Evolutionary conservation across 2,797 vertebrate species (phyloP), one percentile per base, ranked within the genome.

Genomic region (Silurus lanzhouensis): DNA sequence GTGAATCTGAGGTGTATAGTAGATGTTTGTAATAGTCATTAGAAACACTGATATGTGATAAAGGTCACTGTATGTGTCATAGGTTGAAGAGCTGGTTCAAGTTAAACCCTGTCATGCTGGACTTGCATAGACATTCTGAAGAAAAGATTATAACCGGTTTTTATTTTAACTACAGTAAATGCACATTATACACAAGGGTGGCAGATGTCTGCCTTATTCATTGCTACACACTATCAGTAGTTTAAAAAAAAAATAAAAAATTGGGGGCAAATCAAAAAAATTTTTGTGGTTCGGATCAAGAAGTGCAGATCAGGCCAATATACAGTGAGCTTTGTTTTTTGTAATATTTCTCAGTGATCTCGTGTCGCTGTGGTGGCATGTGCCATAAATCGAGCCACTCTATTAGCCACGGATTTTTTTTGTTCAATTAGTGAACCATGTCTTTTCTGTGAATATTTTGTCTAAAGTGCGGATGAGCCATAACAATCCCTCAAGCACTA

Each of bases 221-320:
- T 77, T 38, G 74, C 87, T 89, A 89, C 84, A 86, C 85, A 68
- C 85, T 87, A 83, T 91, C 87, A 88, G 89, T 85, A 88, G 84
- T 88, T 70, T 66, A 86, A 87, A 67, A 20, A 31, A 71, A 61
- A 84, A n/a, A 27, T 74, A 57, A 84, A 84, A 17, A 5, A 60
- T 46, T 61, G 46, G 44, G 25, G 20, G 20, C 66, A 57, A 14
- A 66, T 78, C 38, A n/a, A n/a, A n/a, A n/a, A n/a, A n/a, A n/a
- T n/a, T 85, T 31, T 82, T 58, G 20, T 83, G 86, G 84, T 81
- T 83, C 17, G 55, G 84, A 8, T 44, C n/a, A 82, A 63, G 13
- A 63, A n/a, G 10, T 4, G 31, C 31, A n/a, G 61, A 31, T 46
- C 76, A 44, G 19, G 58, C 12, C 77, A 63, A 63, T 12, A 15